These are phyloP conservation scores for Dendrophyllia cribrosa DNA, from an alignment of 64 coral and sea anemone species.

Conservation along the genomic window DNA sequence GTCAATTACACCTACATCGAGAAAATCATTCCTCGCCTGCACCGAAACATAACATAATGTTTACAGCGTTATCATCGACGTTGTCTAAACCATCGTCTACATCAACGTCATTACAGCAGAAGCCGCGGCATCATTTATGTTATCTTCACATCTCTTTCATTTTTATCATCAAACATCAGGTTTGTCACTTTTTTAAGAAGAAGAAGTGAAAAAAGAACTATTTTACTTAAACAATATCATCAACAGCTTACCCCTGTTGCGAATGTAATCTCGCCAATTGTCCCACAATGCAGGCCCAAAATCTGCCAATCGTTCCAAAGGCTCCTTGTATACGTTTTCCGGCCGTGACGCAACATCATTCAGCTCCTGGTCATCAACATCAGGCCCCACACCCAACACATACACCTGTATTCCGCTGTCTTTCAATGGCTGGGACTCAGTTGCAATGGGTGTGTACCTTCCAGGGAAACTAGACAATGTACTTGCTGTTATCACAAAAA, in stretches of 20 bases:
- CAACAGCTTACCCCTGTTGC: not conserved
- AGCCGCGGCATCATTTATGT: too few species aligned
- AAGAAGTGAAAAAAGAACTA: too few species aligned
- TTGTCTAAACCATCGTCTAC: too few species aligned
- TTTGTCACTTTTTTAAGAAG: too few species aligned
- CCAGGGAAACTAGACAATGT: constrained; percentile 34
- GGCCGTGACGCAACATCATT: constrained; percentile 62
- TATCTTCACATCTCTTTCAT: too few species aligned
- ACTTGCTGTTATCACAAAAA: constrained; percentile 55
- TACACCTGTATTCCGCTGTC: constrained; percentile 46
- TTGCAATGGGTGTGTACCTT: constrained; percentile 14
- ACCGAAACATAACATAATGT: too few species aligned
- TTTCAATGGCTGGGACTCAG: constrained; percentile 21
- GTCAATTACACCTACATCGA: too few species aligned
- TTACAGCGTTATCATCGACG: too few species aligned
- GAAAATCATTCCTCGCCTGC: too few species aligned
- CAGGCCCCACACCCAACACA: constrained; percentile 48
- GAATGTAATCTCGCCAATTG: constrained; percentile 46
- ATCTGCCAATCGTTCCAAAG: constrained; percentile 13
- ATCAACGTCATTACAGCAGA: too few species aligned
- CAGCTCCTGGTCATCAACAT: constrained; percentile 31
- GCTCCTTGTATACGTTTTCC: constrained; percentile 47
- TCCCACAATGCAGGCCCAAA: constrained; percentile 47
- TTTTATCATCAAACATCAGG: too few species aligned
- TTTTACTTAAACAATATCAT: not conserved